Base-by-base conservation (phyloP, 2,797 vertebrate genomes). In the Gorsachius magnificus region DNA sequence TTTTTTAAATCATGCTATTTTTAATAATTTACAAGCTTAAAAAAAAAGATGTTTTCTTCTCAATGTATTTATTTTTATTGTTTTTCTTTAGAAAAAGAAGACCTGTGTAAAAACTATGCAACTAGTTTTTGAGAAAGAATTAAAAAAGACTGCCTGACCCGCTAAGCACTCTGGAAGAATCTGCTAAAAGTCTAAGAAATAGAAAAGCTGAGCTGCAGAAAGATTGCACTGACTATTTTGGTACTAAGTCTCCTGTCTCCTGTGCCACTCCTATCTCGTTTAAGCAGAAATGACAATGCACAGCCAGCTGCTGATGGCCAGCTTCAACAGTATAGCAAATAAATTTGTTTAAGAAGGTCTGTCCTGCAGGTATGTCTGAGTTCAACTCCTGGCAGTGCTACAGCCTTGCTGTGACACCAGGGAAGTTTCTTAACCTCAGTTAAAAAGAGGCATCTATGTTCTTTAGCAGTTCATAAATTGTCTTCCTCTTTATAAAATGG, bases 251-350 rank as follows among this genome's bases (percentile, higher is more conserved):
- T 92, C 68, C 90, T 43, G 69, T 45, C 82, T 56, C 38, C 14
- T 53, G 58, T 70, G 56, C 74, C 74, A 60, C 43, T 84, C 63
- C 85, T 74, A 38, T 65, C 28, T 75, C 84, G 66, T 94, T 66
- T 56, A 91, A 91, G 83, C 33, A 95, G 81, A 89, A 91, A 90
- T 80, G 69, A 93, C 78, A 95, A 69, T 24, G 43, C 57, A 31
- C 14, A 35, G 46, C 20, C 82, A 79, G 57, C 13, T 91, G 46
- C 41, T 81, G 90, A 89, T 61, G 89, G 41, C 4, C 77, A 82
- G 63, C 66, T 84, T 53, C 81, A 83, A 81, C 57, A 48, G 13
- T 9, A 43, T 0, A 88, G 58, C 57, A 86, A 68, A 88, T 21
- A 36, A 24, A 89, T 80, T 76, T 87, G 13, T 60, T 94, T 74